Evolutionary conservation across 2,113 vertebrate genomes (phyloP).

Genomic region (Anarrhichthys ocellatus): DNA sequence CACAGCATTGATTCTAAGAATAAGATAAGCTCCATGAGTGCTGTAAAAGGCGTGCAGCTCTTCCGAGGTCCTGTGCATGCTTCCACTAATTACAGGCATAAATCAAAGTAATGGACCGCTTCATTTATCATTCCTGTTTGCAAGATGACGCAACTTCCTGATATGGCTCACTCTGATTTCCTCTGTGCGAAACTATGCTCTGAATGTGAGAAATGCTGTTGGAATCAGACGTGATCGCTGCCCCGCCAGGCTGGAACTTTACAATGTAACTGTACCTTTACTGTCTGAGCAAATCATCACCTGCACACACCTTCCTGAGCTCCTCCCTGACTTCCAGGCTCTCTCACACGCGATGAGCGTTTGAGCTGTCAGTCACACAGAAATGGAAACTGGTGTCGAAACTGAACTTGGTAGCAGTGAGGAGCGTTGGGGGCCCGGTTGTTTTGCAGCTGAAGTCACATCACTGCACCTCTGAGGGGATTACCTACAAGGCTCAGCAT

Average conservation of each 20-base stretch:
- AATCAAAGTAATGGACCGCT: conserved; percentile 68
- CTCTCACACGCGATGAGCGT: conserved; percentile 76
- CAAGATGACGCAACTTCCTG: conserved; percentile 49
- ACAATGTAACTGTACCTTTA: conserved; percentile 42
- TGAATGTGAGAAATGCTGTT: conserved; percentile 55
- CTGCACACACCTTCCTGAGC: conserved; percentile 65
- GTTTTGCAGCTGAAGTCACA: conserved; percentile 29
- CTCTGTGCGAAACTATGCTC: conserved; percentile 24
- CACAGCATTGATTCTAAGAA: conserved; percentile 57
- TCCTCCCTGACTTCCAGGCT: conserved; percentile 65
- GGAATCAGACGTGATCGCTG: neutral
- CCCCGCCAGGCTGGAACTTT: conserved; percentile 16
- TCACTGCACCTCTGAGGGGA: conserved; percentile 29
- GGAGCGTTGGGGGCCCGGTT: conserved; percentile 8
- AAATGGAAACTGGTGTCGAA: conserved; percentile 43
- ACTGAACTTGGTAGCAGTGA: conserved; percentile 8
- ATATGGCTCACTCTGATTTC: conserved; percentile 12
- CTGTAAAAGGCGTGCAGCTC: conserved; percentile 43
- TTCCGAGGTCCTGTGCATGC: conserved; percentile 25
- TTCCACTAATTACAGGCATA: conserved; percentile 59
- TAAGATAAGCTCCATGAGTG: conserved; percentile 64
- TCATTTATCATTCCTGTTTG: conserved; percentile 30
- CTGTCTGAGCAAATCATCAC: conserved; percentile 57
- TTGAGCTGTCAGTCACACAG: conserved; percentile 71
- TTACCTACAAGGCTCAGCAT: conserved; percentile 17